Conservation (phyloP, 1,140 invertebrate genomes). For the Steinernema khuongi region DNA sequence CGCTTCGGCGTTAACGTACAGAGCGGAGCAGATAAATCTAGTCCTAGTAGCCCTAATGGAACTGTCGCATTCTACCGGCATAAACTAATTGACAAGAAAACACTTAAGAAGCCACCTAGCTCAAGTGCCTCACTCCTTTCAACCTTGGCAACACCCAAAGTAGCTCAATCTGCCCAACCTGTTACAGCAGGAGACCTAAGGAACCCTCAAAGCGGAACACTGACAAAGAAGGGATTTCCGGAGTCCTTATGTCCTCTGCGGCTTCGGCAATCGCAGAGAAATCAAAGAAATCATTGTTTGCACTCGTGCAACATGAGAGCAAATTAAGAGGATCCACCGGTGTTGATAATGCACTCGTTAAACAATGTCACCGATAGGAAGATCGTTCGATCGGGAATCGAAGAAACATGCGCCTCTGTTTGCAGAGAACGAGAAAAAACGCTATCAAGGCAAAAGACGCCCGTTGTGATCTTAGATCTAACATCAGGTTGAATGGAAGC, state of each 20-base stretch:
- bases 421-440: background rate
- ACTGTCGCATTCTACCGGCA: background rate
- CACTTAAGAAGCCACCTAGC: no score
- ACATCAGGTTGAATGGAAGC: no score
- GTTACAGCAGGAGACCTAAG: no score
- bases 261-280: background rate
- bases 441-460: background rate
- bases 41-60: background rate
- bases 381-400: background rate
- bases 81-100: no score
- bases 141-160: no score
- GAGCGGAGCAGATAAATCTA: no score
- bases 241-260: background rate
- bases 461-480: background rate
- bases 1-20: no score
- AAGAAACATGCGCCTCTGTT: background rate
- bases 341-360: background rate
- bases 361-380: background rate
- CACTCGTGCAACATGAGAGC: no score
- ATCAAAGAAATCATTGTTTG: background rate
- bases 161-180: no score
- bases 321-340: background rate
- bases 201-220: background rate
- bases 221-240: slow-evolving; percentile 2
- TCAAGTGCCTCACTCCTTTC: no score